phyloP scores from a whole-genome alignment of 2,113 vertebrate genomes.

The rat (Rattus norvegicus) region GRCr8 NC_086020.1:81740001-81740500 shows the following conservation, averaged over 20 bases:
- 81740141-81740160: conserved; percentile 8
- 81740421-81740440: not conserved
- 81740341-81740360: not conserved
- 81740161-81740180: not conserved
- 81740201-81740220: not conserved
- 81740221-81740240: conserved; percentile 7
- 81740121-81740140: not conserved
- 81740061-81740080: not conserved
- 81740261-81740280: conserved; percentile 13
- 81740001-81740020: not conserved
- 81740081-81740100: not conserved
- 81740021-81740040: not conserved
- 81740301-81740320: not conserved
- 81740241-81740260: not conserved
- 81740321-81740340: not conserved
- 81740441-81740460: not conserved
- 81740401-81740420: not conserved
- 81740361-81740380: not conserved
- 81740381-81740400: not conserved
- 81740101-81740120: not conserved
- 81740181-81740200: not conserved
- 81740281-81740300: not conserved
- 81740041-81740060: not conserved
- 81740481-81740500: not conserved
- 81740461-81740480: not conserved